Percentiles rank a stretch among this genome's conserved stretches.
phyloP scores from a whole-genome alignment of 1,140 invertebrate species.

The Caenorhabditis briggsae region DNA sequence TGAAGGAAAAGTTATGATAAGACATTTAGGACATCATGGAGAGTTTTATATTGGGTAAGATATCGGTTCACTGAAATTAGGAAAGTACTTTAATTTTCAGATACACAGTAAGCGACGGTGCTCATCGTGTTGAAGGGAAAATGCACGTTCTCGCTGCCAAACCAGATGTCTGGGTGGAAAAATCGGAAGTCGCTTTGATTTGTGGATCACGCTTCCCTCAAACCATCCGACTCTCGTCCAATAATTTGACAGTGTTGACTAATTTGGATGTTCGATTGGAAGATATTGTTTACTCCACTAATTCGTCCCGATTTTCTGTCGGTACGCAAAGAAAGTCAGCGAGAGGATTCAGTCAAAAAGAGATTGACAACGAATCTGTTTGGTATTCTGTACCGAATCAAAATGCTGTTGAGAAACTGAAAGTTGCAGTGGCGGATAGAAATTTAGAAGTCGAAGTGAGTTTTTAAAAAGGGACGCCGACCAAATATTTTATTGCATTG shows the following conservation, averaged over 20 bases:
- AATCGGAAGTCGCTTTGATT: conserved; percentile 17
- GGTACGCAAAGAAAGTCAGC: conserved; percentile 35
- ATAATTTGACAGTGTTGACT: conserved; percentile 67
- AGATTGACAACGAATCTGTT: conserved; percentile 33
- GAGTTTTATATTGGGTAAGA: conserved; percentile 49
- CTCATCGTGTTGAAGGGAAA: conserved; percentile 66
- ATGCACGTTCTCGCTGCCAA: conserved; percentile 63
- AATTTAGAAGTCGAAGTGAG: conserved; percentile 57
- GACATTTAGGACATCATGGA: conserved; percentile 69
- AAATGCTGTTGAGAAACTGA: conserved; percentile 48
- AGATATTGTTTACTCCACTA: conserved; percentile 62
- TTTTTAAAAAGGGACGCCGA: not conserved
- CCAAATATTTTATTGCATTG: not conserved
- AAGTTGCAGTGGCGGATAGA: conserved; percentile 47
- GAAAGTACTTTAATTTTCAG: conserved; percentile 50
- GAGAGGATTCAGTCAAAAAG: conserved; percentile 45
- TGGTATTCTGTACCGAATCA: conserved; percentile 53
- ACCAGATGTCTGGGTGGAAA: conserved; percentile 68
- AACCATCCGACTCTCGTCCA: conserved; percentile 40
- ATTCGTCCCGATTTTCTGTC: conserved; percentile 45
- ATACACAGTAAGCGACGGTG: conserved; percentile 75
- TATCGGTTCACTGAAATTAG: not conserved
- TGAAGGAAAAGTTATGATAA: conserved; percentile 67
- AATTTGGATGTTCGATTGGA: conserved; percentile 71
- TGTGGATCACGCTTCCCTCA: conserved; percentile 37